Conservation (phyloP, 1,140 invertebrate genomes). For the Camponotus vicinus region DNA sequence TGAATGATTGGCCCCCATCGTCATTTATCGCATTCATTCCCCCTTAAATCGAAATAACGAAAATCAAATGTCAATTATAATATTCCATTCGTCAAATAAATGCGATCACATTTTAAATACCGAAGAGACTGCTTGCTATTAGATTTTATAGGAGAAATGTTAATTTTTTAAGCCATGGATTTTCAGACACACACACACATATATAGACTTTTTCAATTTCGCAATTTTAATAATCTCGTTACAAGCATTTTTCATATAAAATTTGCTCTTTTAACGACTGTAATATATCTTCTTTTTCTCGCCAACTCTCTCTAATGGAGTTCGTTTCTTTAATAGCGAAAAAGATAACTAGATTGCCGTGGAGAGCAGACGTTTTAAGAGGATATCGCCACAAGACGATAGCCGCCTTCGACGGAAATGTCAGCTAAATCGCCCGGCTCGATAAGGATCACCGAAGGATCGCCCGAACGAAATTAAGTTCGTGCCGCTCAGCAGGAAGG, state of each 20-base stretch:
- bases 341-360: constrained; percentile 17
- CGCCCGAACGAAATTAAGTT: constrained; percentile 41
- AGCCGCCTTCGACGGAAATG: constrained; percentile 32
- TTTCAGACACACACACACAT: neutral
- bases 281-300: constrained; percentile 18
- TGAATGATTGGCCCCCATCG: neutral
- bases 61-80: constrained; percentile 20
- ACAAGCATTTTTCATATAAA: neutral
- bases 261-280: neutral
- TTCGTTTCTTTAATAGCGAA: constrained; percentile 8
- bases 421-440: constrained; percentile 50
- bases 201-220: neutral
- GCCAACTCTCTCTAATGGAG: neutral
- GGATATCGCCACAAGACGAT: constrained; percentile 23
- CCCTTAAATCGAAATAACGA: constrained; percentile 7
- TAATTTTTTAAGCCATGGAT: neutral
- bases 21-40: constrained; percentile 15
- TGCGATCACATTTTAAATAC: neutral
- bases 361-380: constrained; percentile 37
- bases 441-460: constrained; percentile 40
- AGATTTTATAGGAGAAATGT: too few relatives aligned
- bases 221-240: neutral
- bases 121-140: neutral
- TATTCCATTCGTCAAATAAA: neutral
- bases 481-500: constrained; percentile 18